Conservation (phyloP, 2,113 vertebrate species). For the Calonectris borealis region DNA sequence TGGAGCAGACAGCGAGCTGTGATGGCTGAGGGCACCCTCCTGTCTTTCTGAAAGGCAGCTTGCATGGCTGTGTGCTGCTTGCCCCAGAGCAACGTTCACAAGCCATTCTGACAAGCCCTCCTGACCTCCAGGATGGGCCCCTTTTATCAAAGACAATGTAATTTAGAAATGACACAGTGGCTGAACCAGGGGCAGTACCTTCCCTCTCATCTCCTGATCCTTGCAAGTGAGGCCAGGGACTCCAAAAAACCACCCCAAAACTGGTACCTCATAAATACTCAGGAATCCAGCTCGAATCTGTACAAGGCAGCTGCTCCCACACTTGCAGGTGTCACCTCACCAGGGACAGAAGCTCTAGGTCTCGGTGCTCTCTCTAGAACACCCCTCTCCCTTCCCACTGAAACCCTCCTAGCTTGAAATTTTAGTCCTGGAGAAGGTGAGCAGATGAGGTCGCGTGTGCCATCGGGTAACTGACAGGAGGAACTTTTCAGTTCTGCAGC, state of each 20-base stretch:
- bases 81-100: neutral
- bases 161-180: neutral
- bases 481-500: neutral
- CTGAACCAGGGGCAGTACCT: neutral
- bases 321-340: neutral
- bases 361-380: rapidly evolving
- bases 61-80: neutral
- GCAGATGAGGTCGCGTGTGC: rapidly evolving
- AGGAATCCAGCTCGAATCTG: neutral
- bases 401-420: neutral
- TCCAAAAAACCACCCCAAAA: neutral
- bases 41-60: neutral
- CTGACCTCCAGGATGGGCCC: neutral
- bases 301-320: neutral
- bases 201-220: neutral
- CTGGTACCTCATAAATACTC: neutral
- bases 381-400: too few relatives aligned
- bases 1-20: neutral
- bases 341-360: too few relatives aligned
- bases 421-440: neutral
- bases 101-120: neutral
- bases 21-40: neutral
- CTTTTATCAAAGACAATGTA: neutral
- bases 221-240: neutral
- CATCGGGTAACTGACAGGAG: rapidly evolving